Evolutionary conservation across 1,140 invertebrate genomes (phyloP).

Genomic region (Bombus pascuorum): DNA sequence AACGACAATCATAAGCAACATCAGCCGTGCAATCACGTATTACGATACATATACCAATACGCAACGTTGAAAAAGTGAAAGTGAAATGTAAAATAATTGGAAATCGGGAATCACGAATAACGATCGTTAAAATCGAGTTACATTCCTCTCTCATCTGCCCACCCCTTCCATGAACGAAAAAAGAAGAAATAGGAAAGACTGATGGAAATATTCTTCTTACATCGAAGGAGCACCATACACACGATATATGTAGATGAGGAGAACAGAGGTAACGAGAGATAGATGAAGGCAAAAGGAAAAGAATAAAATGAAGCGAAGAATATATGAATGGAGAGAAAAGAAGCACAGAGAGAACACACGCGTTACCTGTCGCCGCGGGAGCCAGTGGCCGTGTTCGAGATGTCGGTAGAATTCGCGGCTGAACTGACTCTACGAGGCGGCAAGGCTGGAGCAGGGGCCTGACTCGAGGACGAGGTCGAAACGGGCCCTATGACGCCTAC

Average conservation of each 20-base stretch:
- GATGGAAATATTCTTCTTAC: background rate
- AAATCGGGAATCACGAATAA: background rate
- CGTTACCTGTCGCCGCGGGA: conserved; percentile 73
- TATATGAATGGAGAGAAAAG: background rate
- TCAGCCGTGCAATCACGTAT: no score
- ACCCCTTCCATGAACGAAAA: no score
- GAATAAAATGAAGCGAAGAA: background rate
- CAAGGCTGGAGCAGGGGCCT: conserved; percentile 71
- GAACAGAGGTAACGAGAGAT: background rate
- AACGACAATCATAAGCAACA: no score
- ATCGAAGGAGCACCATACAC: no score
- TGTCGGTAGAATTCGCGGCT: conserved; percentile 74
- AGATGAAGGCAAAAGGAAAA: background rate
- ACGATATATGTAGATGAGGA: background rate
- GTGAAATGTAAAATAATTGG: no score
- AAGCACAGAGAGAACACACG: conserved; percentile 5
- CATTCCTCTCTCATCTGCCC: no score
- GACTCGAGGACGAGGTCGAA: conserved; percentile 73
- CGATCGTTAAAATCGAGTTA: conserved; percentile 9
- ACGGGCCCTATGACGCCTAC: conserved; percentile 75
- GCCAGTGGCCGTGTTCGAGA: conserved; percentile 65
- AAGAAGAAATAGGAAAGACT: no score
- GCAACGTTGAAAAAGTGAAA: conserved; percentile 15
- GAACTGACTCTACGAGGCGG: conserved; percentile 78
- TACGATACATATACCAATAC: no score